These are phyloP conservation scores for Chrysocyon brachyurus DNA, from an alignment of 2,797 vertebrate species.

Conservation along the genomic window DNA sequence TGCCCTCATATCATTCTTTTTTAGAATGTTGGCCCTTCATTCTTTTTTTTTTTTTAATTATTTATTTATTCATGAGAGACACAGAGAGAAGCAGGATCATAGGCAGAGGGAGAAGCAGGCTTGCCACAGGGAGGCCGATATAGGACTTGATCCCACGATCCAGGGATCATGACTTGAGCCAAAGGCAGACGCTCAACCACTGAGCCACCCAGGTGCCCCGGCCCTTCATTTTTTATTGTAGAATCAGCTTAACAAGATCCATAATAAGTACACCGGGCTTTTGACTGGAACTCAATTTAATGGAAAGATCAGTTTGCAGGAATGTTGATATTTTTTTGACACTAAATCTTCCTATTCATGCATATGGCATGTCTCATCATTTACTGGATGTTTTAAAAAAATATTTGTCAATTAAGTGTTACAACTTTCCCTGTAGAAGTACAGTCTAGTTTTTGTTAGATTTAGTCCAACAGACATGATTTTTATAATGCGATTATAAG, in stretches of 20 bases:
- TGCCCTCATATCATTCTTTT: not conserved
- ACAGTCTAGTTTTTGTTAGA: not conserved
- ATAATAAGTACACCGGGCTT: not conserved
- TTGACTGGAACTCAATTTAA: not conserved
- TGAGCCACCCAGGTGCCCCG: no score
- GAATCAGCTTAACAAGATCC: constrained; percentile 39
- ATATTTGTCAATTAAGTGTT: not conserved
- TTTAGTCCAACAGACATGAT: not conserved
- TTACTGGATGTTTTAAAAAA: constrained; percentile 44
- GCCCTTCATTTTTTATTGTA: not conserved
- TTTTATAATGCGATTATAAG: constrained; percentile 4
- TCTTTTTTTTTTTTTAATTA: no score
- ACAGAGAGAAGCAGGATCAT: no score
- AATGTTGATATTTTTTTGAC: not conserved
- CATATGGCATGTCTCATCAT: not conserved
- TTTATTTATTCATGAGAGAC: no score
- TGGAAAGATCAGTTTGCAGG: not conserved
- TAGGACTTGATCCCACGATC: no score
- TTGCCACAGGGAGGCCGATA: no score
- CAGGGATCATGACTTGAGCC: no score
- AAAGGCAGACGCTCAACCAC: no score
- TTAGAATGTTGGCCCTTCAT: not conserved
- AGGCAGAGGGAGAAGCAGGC: no score
- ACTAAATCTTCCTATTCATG: not conserved
- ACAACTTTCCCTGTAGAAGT: not conserved